A percentile compares a stretch with the other conserved stretches of the same genome.
These are phyloP conservation scores for Falco novaeseelandiae DNA, from an alignment of 2,797 vertebrate species.

Conservation along the genomic window DNA sequence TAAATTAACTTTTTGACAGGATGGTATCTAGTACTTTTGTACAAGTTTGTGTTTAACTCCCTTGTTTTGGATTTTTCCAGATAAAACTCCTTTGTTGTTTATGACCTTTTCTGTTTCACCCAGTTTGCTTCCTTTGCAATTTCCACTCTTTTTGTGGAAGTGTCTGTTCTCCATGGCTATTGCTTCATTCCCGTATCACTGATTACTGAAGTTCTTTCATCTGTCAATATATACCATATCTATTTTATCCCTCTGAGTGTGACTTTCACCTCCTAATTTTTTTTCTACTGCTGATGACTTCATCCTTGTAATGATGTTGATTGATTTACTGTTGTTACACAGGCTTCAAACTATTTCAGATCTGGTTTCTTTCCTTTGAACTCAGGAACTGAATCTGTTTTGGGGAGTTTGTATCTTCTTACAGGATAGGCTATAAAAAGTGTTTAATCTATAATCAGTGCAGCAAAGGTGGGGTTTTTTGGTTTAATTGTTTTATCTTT, in stretches of 20 bases:
- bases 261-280: background rate
- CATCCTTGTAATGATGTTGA: background rate
- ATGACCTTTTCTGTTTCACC: background rate
- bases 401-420: background rate
- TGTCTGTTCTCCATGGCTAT: background rate
- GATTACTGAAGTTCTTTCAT: background rate
- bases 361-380: background rate
- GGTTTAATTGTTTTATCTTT: background rate
- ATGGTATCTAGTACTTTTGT: background rate
- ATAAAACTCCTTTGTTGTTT: background rate
- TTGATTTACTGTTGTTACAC: background rate
- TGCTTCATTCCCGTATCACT: background rate
- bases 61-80: background rate
- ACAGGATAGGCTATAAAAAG: background rate
- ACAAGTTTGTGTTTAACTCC: background rate
- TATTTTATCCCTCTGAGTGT: background rate
- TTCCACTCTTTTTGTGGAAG: background rate
- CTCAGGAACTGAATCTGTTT: background rate
- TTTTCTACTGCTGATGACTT: conserved; percentile 3
- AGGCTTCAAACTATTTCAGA: background rate
- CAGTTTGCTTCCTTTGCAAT: background rate
- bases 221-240: background rate
- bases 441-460: background rate
- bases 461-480: background rate
- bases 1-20: background rate